Conservation (phyloP, 2,113 vertebrate species). For the Alces alces region DNA sequence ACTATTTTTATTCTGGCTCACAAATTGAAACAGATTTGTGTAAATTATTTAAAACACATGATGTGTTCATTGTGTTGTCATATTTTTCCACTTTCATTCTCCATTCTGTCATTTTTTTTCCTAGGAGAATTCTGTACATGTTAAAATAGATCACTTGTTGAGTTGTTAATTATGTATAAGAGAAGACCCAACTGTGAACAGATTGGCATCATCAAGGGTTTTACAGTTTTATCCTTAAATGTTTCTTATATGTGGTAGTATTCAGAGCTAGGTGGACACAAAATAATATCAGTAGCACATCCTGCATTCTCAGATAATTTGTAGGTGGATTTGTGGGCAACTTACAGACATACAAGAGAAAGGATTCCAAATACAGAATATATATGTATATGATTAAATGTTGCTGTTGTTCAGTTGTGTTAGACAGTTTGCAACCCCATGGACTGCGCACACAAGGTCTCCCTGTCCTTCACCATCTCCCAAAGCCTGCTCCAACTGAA, state of each 20-base stretch:
- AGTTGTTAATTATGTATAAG: conserved; percentile 42
- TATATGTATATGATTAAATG: background rate
- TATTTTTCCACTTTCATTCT: conserved; percentile 54
- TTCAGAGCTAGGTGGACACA: background rate
- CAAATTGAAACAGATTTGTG: conserved; percentile 43
- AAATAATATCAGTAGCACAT: background rate
- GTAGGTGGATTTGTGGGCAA: background rate
- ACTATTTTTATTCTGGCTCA: conserved; percentile 60
- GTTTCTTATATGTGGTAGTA: background rate
- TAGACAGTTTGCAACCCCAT: background rate
- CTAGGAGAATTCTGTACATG: conserved; percentile 43
- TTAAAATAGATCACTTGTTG: conserved; percentile 46
- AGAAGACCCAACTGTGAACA: conserved; percentile 48
- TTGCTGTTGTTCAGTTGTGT: background rate
- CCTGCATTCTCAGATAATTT: background rate
- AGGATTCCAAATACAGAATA: background rate
- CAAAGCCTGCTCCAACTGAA: background rate
- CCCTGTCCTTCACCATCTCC: background rate
- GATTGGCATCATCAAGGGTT: background rate
- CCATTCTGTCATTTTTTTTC: conserved; percentile 6
- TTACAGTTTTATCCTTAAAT: background rate
- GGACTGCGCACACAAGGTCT: background rate
- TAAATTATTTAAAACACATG: conserved; percentile 42
- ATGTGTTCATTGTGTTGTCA: background rate
- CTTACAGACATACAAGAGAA: background rate